phyloP scores from a whole-genome alignment of 2,797 vertebrate genomes.

The Clarias fuscus region DNA sequence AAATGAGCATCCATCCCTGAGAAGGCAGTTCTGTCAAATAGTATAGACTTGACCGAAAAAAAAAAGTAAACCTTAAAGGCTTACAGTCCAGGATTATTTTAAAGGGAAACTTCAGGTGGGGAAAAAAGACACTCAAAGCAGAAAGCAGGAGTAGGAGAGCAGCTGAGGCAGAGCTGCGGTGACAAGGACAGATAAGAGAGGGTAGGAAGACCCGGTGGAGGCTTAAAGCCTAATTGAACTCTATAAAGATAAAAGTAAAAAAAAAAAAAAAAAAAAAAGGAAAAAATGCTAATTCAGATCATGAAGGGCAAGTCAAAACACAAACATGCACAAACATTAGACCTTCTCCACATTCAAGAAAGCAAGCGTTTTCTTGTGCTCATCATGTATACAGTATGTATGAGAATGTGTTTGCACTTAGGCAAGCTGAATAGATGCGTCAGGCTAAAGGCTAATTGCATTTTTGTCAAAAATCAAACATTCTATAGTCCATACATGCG shows the following conservation, averaged over 20 bases:
- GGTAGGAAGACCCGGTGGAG: not conserved
- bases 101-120: not conserved
- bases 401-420: not conserved
- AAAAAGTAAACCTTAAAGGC: slow-evolving; percentile 11
- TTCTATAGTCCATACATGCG: not conserved
- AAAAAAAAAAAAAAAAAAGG: not conserved
- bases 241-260: slow-evolving; percentile 28
- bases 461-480: not conserved
- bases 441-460: not conserved
- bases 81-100: slow-evolving; percentile 3
- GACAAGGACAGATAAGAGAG: slow-evolving; percentile 24
- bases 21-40: not conserved
- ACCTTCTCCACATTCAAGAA: not conserved
- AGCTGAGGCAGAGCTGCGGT: slow-evolving; percentile 3
- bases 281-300: not conserved
- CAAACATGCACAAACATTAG: not conserved
- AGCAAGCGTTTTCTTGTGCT: not conserved
- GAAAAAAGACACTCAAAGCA: not conserved
- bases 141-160: not conserved
- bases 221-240: slow-evolving; percentile 26
- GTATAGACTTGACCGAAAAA: not conserved
- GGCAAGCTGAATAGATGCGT: not conserved
- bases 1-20: not conserved
- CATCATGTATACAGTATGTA: not conserved
- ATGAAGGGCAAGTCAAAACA: slow-evolving; percentile 14